phyloP scores from a whole-genome alignment of 2,888 invertebrate species.

The Drosophila seclusa region DNA sequence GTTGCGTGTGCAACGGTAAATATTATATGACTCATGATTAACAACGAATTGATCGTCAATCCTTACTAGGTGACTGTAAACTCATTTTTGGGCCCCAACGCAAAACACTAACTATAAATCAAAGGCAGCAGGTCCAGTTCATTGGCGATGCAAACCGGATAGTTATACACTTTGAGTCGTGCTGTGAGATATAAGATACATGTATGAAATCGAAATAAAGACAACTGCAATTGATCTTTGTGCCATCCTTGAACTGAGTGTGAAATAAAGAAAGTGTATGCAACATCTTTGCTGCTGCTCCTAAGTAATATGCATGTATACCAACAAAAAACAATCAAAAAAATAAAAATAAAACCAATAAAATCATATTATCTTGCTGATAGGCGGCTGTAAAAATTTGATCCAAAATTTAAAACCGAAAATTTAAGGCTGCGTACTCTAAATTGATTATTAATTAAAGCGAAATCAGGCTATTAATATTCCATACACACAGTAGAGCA shows the following conservation, averaged over 20 bases:
- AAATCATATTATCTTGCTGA: slow-evolving; percentile 19
- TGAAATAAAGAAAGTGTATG: slow-evolving; percentile 7
- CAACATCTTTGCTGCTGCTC: slow-evolving; percentile 3
- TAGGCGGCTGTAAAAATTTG: neutral
- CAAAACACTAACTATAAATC: neutral
- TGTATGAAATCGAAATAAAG: neutral
- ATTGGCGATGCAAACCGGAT: slow-evolving; percentile 2
- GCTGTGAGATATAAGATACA: slow-evolving; percentile 4
- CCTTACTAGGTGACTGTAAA: neutral
- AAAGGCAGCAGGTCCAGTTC: neutral
- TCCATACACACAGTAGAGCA: neutral
- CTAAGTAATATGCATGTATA: slow-evolving; percentile 15
- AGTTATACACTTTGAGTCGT: slow-evolving; percentile 12
- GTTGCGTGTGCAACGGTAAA: slow-evolving; percentile 32
- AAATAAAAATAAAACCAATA: neutral
- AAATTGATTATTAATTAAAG: slow-evolving; percentile 9
- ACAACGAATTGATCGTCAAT: neutral
- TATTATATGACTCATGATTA: slow-evolving; percentile 21
- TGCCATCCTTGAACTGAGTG: slow-evolving; percentile 10
- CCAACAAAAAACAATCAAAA: slow-evolving; percentile 3
- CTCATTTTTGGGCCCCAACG: neutral
- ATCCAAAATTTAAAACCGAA: neutral
- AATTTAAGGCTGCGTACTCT: slow-evolving; percentile 7
- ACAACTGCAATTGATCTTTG: slow-evolving; percentile 21
- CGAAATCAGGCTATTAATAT: neutral